These are phyloP conservation scores for Carlito syrichta DNA, from an alignment of 2,113 vertebrate species.

Conservation along the genomic window DNA sequence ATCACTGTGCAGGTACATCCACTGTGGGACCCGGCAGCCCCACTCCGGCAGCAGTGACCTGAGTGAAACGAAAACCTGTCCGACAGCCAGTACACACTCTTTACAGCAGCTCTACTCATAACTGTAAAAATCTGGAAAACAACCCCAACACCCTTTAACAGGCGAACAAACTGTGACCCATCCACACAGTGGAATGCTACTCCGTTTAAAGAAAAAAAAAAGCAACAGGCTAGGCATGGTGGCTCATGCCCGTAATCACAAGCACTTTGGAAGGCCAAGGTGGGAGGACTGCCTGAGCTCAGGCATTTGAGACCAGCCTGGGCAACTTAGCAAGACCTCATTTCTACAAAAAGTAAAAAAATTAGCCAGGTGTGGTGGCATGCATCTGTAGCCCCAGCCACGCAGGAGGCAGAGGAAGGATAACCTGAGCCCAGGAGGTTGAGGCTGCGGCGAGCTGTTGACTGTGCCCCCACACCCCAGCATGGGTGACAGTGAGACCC, in stretches of 20 bases:
- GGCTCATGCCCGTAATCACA: not conserved
- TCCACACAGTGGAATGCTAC: not conserved
- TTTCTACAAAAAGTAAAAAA: no score
- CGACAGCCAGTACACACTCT: not conserved
- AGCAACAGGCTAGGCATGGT: not conserved
- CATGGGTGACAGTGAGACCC: no score
- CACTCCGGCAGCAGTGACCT: not conserved
- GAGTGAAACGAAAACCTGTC: not conserved
- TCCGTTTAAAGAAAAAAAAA: not conserved
- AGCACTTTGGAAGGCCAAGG: accelerated
- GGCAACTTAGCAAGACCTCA: no score
- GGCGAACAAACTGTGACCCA: not conserved
- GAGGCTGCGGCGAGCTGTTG: no score
- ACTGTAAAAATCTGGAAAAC: not conserved
- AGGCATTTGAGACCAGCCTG: no score
- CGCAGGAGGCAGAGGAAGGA: no score
- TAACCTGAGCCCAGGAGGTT: no score
- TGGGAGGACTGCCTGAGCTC: no score
- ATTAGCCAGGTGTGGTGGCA: no score
- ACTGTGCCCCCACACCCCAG: no score
- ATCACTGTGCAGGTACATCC: accelerated
- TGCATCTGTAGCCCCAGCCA: no score
- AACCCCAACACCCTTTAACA: not conserved
- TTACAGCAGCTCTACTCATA: not conserved
- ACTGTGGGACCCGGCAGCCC: not conserved